These are phyloP conservation scores for Zootoca vivipara DNA, from an alignment of 2,113 vertebrate species.

Conservation along the genomic window DNA sequence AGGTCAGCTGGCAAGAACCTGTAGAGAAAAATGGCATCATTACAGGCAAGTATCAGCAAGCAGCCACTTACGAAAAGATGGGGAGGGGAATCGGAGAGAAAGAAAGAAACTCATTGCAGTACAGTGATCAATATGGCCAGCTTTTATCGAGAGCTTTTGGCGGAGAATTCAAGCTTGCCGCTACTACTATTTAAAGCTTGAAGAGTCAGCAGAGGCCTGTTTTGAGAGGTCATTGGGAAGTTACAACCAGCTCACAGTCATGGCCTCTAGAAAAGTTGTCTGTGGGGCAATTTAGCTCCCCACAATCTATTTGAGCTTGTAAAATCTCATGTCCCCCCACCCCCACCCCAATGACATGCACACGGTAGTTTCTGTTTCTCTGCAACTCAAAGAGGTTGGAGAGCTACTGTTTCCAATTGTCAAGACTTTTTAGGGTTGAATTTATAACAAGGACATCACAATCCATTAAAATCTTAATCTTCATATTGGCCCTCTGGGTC, in stretches of 20 bases:
- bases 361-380: not conserved
- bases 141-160: not conserved
- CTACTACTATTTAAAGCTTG: slow-evolving; percentile 26
- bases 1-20: slow-evolving; percentile 96
- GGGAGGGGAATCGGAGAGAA: not conserved
- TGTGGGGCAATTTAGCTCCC: slow-evolving; percentile 34
- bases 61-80: not conserved
- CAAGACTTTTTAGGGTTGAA: not conserved
- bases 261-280: not conserved
- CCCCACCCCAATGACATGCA: no score
- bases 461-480: no score
- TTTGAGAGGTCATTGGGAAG: slow-evolving; percentile 13
- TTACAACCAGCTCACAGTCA: slow-evolving; percentile 31
- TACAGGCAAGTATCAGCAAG: slow-evolving; percentile 76
- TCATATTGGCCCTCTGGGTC: no score
- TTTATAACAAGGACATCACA: not conserved
- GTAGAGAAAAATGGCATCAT: slow-evolving; percentile 92
- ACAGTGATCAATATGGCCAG: not conserved
- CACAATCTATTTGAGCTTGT: not conserved
- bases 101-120: not conserved
- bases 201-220: slow-evolving; percentile 3
- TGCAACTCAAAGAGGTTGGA: not conserved
- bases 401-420: not conserved
- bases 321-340: not conserved
- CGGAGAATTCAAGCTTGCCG: not conserved